Conservation (phyloP, 1,140 invertebrate genomes). For the Aphelenchoides fujianensis region DNA sequence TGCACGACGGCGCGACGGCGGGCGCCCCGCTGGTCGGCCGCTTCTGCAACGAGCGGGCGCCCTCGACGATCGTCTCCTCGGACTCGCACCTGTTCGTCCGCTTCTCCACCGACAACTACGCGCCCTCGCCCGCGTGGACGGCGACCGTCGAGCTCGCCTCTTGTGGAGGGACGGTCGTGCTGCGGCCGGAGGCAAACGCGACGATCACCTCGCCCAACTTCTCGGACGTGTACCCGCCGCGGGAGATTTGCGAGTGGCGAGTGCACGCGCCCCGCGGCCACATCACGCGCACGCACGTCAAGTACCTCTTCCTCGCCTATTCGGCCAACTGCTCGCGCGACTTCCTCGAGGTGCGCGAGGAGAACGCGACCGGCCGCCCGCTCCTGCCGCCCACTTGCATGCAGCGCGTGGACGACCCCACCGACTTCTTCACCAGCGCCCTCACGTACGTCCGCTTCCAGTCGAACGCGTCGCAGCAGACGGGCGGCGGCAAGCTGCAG, state of each 20-base stretch:
- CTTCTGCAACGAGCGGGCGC: slow-evolving; percentile 43
- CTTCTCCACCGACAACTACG: slow-evolving; percentile 44
- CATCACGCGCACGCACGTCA: slow-evolving; percentile 47
- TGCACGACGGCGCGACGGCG: slow-evolving; percentile 49
- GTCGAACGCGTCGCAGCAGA: slow-evolving; percentile 16
- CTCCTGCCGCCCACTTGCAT: slow-evolving; percentile 34
- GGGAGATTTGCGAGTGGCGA: slow-evolving; percentile 51
- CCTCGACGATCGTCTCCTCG: slow-evolving; percentile 55
- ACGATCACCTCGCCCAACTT: slow-evolving; percentile 48
- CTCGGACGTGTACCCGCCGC: slow-evolving; percentile 48
- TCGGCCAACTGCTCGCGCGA: slow-evolving; percentile 50
- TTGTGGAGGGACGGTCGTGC: slow-evolving; percentile 54
- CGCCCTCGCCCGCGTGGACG: slow-evolving; percentile 43
- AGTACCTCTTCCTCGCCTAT: slow-evolving; percentile 41
- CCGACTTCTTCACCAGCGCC: slow-evolving; percentile 18
- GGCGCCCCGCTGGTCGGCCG: slow-evolving; percentile 46
- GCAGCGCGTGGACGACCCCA: slow-evolving; percentile 15
- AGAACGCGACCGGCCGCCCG: slow-evolving; percentile 46
- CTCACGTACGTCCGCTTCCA: slow-evolving; percentile 34
- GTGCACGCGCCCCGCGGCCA: slow-evolving; percentile 52
- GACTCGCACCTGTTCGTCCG: slow-evolving; percentile 50
- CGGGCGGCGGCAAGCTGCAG: not conserved
- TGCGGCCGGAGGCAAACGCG: slow-evolving; percentile 32
- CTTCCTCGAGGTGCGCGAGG: slow-evolving; percentile 41
- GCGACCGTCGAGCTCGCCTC: slow-evolving; percentile 50